Percentiles rank a stretch among this genome's conserved stretches.
Evolutionary conservation across 2,888 invertebrate species (phyloP).

Genomic region (Platycheirus albimanus): DNA sequence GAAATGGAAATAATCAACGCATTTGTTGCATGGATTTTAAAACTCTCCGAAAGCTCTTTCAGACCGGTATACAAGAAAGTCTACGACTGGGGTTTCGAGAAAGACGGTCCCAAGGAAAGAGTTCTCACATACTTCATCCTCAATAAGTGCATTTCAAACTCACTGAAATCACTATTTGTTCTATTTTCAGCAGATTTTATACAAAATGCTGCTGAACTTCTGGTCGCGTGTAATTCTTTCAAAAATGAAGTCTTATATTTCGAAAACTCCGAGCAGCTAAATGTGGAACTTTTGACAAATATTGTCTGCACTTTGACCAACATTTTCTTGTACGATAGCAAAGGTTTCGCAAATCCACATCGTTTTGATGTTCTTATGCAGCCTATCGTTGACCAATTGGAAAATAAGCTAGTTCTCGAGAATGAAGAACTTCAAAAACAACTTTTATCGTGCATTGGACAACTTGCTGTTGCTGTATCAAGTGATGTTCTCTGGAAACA

Average conservation of each 20-base stretch:
- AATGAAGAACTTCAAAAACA: slow-evolving; percentile 84
- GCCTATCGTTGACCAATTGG: slow-evolving; percentile 94
- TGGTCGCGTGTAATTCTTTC: slow-evolving; percentile 87
- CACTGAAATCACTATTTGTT: slow-evolving; percentile 93
- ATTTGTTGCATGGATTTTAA: slow-evolving; percentile 91
- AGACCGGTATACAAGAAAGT: slow-evolving; percentile 93
- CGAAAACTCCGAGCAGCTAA: slow-evolving; percentile 82
- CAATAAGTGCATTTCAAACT: slow-evolving; percentile 90
- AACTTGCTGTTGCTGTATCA: slow-evolving; percentile 91
- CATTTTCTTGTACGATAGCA: slow-evolving; percentile 92
- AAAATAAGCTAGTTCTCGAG: slow-evolving; percentile 86
- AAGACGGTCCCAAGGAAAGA: slow-evolving; percentile 82
- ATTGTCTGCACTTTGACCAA: slow-evolving; percentile 89
- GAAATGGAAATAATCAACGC: slow-evolving; percentile 91
- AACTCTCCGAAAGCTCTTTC: slow-evolving; percentile 94
- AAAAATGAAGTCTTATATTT: slow-evolving; percentile 83
- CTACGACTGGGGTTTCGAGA: slow-evolving; percentile 91
- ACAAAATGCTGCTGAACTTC: slow-evolving; percentile 89
- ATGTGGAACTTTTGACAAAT: slow-evolving; percentile 84
- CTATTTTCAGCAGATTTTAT: slow-evolving; percentile 94
- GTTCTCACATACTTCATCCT: slow-evolving; percentile 89
- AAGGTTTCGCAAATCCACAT: slow-evolving; percentile 92
- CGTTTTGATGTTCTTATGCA: slow-evolving; percentile 93
- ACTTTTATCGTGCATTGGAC: slow-evolving; percentile 91
- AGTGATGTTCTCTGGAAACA: slow-evolving; percentile 95